These are phyloP conservation scores for Elaphurus davidianus DNA, from an alignment of 2,113 vertebrate genomes.

Conservation along the genomic window DNA sequence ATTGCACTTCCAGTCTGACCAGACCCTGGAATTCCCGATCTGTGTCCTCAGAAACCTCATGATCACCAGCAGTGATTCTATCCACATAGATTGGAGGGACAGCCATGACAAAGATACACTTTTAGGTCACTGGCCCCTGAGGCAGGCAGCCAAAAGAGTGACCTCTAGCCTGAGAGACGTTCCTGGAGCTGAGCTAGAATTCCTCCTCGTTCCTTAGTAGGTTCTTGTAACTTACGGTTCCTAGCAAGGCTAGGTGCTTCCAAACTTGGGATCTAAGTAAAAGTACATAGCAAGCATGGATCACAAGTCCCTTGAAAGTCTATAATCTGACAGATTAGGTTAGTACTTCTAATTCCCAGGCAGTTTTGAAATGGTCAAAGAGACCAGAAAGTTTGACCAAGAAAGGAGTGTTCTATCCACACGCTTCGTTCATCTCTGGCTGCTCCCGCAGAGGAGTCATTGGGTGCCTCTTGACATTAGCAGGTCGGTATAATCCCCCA, in stretches of 20 bases:
- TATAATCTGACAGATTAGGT: neutral
- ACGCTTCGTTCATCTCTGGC: fast-evolving
- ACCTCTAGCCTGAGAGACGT: neutral
- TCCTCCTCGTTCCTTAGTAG: neutral
- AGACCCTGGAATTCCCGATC: neutral
- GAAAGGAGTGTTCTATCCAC: neutral
- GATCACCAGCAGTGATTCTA: neutral
- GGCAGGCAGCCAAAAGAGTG: neutral
- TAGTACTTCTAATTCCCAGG: neutral
- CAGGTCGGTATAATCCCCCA: neutral
- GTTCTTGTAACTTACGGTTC: neutral
- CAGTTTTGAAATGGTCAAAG: neutral
- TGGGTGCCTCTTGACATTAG: neutral
- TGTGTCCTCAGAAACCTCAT: neutral
- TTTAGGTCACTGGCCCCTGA: neutral
- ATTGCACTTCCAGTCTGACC: neutral
- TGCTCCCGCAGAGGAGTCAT: neutral
- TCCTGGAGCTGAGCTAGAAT: neutral
- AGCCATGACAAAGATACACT: neutral
- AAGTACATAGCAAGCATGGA: neutral
- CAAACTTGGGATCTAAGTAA: neutral
- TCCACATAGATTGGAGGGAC: neutral
- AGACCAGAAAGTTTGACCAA: neutral
- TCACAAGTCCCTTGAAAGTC: neutral
- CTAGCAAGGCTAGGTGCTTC: neutral